Evolutionary conservation across 2,797 vertebrate genomes (phyloP), one percentile per base, ranked within the genome.

Genomic region (Bradypodion ventrale): DNA sequence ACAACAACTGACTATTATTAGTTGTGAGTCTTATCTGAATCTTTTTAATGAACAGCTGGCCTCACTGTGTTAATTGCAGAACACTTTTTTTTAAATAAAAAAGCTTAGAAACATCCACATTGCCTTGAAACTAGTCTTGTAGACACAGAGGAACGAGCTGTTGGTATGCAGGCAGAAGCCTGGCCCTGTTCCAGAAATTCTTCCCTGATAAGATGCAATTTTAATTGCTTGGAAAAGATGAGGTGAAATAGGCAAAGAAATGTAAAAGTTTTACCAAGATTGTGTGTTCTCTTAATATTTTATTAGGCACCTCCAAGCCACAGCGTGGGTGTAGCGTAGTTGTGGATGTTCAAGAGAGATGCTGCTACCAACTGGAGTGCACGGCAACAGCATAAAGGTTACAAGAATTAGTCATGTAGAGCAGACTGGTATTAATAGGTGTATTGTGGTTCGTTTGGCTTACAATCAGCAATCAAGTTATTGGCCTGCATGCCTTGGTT

Each of bases 401-500:
- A 95, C 92, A 86, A 93, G 93, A 95, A 95, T 95, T 93, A 93
- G 93, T 92, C 86, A 93, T 93, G 87, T 95, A 92, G 91, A 92
- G 90, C 89, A 87, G 91, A 84, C 91, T 84, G 89, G 83, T 91
- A 91, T 95, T 96, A 95, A 95, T 90, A 92, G 94, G 90, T 94
- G 92, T 90, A 91, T 94, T 94, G 94, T 94, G 84, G 85, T 62
- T 56, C 0, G 90, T 85, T 95, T 95, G 96, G 95, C 94, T 94
- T 86, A 8, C 85, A 92, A 85, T 93, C 89, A 88, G 89, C 89
- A 94, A 92, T 94, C 94, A 92, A 92, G 88, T 89, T 91, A 90
- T 91, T 95, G 93, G 94, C 80, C 69, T 87, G 87, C 84, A 92
- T 88, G 91, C 90, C 89, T 90, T 88, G 92, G 92, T 95, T 95